These are phyloP conservation scores for Promerops cafer DNA, from an alignment of 2,113 vertebrate species.

Conservation along the genomic window DNA sequence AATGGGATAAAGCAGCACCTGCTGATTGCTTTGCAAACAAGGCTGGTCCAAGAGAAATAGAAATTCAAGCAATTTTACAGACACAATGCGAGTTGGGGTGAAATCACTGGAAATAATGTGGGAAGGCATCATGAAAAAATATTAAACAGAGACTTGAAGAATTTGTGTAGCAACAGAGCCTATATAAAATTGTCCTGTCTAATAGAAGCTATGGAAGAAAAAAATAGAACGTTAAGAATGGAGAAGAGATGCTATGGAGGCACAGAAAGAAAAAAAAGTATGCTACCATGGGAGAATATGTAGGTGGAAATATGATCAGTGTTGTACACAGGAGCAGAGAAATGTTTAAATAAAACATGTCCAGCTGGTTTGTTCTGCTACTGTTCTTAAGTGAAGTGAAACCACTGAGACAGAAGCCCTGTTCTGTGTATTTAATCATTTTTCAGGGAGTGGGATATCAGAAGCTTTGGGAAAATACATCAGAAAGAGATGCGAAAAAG, in stretches of 20 bases:
- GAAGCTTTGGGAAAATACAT: slow-evolving; percentile 3
- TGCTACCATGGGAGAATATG: not conserved
- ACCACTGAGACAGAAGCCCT: not conserved
- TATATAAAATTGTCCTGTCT: not conserved
- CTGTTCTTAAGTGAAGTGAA: slow-evolving; percentile 7
- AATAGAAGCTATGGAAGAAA: not conserved
- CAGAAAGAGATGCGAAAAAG: not conserved
- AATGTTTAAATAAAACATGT: slow-evolving; percentile 19
- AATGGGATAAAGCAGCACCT: not conserved
- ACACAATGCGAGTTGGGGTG: not conserved
- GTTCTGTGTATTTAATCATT: not conserved
- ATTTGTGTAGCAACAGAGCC: not conserved
- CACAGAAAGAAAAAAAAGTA: not conserved
- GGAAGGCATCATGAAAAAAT: not conserved
- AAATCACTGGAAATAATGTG: not conserved
- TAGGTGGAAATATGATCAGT: not conserved
- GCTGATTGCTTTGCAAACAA: not conserved
- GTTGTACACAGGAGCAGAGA: not conserved
- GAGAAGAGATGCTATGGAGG: not conserved
- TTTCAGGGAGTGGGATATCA: not conserved
- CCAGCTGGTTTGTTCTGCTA: not conserved
- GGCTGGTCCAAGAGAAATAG: not conserved
- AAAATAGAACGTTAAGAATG: not conserved
- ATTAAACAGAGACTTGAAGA: not conserved
- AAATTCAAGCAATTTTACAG: not conserved